A percentile compares a stretch with the other conserved stretches of the same genome.
phyloP scores from a whole-genome alignment of 2,888 invertebrate species.

The Eristalinus aeneus region DNA sequence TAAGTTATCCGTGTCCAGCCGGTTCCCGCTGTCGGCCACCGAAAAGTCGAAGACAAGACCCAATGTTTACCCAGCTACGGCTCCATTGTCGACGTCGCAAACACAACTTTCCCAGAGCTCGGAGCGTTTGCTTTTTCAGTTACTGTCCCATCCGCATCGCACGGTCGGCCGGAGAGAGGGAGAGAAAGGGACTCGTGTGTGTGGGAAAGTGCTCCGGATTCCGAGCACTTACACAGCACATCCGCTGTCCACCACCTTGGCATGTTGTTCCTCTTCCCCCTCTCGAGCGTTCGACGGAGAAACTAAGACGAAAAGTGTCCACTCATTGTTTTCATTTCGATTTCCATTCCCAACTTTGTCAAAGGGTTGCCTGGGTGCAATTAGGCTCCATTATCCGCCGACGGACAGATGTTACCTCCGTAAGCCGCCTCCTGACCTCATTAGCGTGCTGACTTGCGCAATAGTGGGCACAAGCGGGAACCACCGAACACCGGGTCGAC shows the following conservation, averaged over 20 bases:
- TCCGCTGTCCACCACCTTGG: constrained; percentile 10
- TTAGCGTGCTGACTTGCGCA: constrained; percentile 55
- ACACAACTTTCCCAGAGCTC: constrained; percentile 29
- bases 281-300: neutral
- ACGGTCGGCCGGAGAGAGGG: neutral
- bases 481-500: neutral
- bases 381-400: constrained; percentile 61
- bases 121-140: constrained; percentile 30
- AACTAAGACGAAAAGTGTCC: constrained; percentile 9
- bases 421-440: constrained; percentile 40
- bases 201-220: constrained; percentile 26
- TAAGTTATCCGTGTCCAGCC: constrained; percentile 72
- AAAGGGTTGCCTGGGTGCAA: constrained; percentile 57
- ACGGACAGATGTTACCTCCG: constrained; percentile 32
- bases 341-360: constrained; percentile 52
- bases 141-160: constrained; percentile 12
- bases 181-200: neutral
- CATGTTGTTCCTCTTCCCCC: neutral
- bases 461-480: neutral
- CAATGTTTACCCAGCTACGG: constrained; percentile 18
- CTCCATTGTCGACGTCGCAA: constrained; percentile 41
- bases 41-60: constrained; percentile 31
- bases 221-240: constrained; percentile 7
- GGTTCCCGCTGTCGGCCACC: constrained; percentile 6
- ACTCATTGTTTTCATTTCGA: constrained; percentile 59